Base-by-base conservation (phyloP, 2,888 invertebrate genomes). In the Temnothorax ravouxi region DNA sequence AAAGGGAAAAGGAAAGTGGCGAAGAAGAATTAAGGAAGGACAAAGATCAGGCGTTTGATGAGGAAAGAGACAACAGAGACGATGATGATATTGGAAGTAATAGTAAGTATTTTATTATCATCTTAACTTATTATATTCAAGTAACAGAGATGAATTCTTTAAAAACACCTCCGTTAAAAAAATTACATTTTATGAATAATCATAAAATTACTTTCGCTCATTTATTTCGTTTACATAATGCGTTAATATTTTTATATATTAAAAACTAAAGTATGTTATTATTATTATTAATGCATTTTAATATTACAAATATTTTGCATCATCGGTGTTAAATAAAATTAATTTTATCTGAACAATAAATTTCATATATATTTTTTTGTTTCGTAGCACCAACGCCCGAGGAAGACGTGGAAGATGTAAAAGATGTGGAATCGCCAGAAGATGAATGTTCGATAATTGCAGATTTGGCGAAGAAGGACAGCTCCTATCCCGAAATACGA, bases 31-130 rank as follows among this genome's bases (percentile, higher is more conserved):
- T 62, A 2, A 92, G 87, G n/a, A 88, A 86, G 64, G 88, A 90
- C 3, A 92, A 93, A 62, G 93, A 92, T 47, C 94, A 94, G 38
- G 86, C 85, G 25, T 89, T 92, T 52, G 93, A 92, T 9, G 95
- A 95, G 54, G 86, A 86, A 4, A 92, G 92, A 9, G 92, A 91
- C 34, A 91, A 91, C n/a, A 89, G 91, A 67, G 92, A 92, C 44
- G 93, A 93, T 25, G 93, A 92, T 18, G 91, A 92, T 52, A 91
- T 92, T 56, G 84, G 92, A 82, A 92, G 92, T 79, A 91, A 89
- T 83, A 93, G 93, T 93, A 83, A 89, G 93, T 90, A 44, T 82
- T 29, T 52, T 69, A 59, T 66, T 15, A 66, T 41, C 5, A 34
- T 61, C 13, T 34, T 47, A 29, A 54, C 9, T 56, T 18, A 18